These are phyloP conservation scores for Miichthys miiuy DNA, from an alignment of 2,797 vertebrate genomes.

Conservation along the genomic window DNA sequence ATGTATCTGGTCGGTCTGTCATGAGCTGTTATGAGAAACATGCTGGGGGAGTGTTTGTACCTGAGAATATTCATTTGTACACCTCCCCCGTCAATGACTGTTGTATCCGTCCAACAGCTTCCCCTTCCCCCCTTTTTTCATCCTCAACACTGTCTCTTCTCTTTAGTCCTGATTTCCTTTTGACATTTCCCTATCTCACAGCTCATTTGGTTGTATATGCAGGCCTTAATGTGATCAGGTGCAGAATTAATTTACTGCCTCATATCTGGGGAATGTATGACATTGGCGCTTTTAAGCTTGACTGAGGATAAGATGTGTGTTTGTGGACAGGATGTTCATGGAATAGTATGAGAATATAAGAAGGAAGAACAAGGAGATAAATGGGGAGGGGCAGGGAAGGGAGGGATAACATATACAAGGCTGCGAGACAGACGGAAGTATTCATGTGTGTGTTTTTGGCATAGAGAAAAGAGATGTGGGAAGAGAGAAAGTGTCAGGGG, in stretches of 20 bases:
- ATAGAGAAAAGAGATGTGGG: conserved; percentile 14
- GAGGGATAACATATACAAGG: neutral
- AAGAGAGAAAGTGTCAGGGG: conserved; percentile 18
- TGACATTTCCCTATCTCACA: conserved; percentile 14
- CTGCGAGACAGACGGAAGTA: conserved; percentile 6
- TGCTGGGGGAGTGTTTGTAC: no score
- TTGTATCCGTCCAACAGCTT: neutral
- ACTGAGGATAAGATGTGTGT: neutral
- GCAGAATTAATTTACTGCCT: conserved; percentile 25
- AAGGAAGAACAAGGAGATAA: neutral
- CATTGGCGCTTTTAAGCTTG: neutral
- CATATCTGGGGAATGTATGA: neutral
- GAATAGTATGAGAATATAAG: neutral
- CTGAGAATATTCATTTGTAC: neutral
- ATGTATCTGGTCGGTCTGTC: no score
- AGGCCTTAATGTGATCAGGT: conserved; percentile 41
- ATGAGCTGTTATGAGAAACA: no score
- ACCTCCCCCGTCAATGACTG: neutral
- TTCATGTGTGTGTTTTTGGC: conserved; percentile 30
- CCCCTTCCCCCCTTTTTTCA: neutral
- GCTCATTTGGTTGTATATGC: conserved; percentile 22
- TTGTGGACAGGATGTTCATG: conserved; percentile 6
- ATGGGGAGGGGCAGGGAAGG: neutral
- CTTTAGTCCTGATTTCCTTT: conserved; percentile 18
- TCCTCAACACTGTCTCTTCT: neutral